Base-by-base conservation (phyloP, 2,113 vertebrate species). In the Malurus elegans region DNA sequence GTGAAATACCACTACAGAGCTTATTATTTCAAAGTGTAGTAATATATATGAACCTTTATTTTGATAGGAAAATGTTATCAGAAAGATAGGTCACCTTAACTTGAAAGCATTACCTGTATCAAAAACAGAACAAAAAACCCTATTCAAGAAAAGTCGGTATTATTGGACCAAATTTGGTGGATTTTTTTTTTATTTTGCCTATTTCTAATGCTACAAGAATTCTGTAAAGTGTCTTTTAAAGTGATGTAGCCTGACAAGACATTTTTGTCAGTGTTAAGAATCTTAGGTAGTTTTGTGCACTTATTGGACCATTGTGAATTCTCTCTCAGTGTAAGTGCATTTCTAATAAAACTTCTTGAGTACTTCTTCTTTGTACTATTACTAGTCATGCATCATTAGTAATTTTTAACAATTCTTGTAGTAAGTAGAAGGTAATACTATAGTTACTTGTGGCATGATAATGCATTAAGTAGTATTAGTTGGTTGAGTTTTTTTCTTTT, bases 401-500 rank as follows among this genome's bases (percentile, higher is more conserved):
- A 95, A 97, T 98, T 98, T 98, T 98, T 98, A 98, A 98, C 97
- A 98, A 98, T 98, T 98, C 98, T 98, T 98, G 98, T 99, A 98
- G 98, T 98, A 98, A 94, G 97, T 99, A 98, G 98, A 98, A 97
- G 98, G 97, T 99, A 98, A 98, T 98, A 98, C 96, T 99, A 98
- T 98, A 98, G 98, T 99, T 99, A 98, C 98, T 98, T 97, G 99
- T 99, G 98, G 99, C 99, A 99, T 99, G 99, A 98, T 98, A 98
- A 99, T 98, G 98, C 99, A 99, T 99, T 98, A 98, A 98, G 92
- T 99, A 98, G 98, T 98, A 98, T 98, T 98, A 98, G 98, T 98
- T 98, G 97, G 97, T 97, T 97, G 97, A 98, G 28, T 44, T 56
- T 20, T 98, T 18, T 50, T 48, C 97, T n/a, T 81, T 81, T 98